Evolutionary conservation across 1,140 invertebrate species (phyloP).

Genomic region (Zaprionus taronus): DNA sequence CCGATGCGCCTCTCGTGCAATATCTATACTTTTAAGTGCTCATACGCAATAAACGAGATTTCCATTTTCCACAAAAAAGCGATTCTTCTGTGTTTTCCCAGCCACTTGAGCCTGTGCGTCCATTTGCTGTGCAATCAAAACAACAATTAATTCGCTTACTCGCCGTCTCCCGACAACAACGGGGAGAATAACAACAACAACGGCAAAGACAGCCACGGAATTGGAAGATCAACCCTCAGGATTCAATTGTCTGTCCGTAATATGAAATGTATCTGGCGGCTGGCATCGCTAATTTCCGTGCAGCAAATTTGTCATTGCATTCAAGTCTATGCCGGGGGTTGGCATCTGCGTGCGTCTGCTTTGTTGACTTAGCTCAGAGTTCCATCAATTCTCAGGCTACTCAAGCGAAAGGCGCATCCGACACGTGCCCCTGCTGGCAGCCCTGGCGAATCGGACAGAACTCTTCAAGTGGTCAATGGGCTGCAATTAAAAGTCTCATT

Average conservation of each 20-base stretch:
- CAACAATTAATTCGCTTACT: slow-evolving; percentile 79
- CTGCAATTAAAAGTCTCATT: slow-evolving; percentile 80
- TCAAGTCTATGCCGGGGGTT: slow-evolving; percentile 17
- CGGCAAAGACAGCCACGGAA: slow-evolving; percentile 17
- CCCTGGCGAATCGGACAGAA: slow-evolving; percentile 55
- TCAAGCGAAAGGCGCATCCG: slow-evolving; percentile 76
- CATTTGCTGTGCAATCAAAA: slow-evolving; percentile 74
- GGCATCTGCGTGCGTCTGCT: slow-evolving; percentile 33
- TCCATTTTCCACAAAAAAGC: slow-evolving; percentile 52
- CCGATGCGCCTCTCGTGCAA: slow-evolving; percentile 51
- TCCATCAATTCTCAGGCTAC: slow-evolving; percentile 69
- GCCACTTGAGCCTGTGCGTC: slow-evolving; percentile 50
- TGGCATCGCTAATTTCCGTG: slow-evolving; percentile 79
- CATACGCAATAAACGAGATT: slow-evolving; percentile 58
- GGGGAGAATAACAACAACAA: slow-evolving; percentile 1
- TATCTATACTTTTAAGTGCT: slow-evolving; percentile 35
- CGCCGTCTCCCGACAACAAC: slow-evolving; percentile 32
- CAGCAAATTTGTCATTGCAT: slow-evolving; percentile 77
- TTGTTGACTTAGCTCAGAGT: slow-evolving; percentile 41
- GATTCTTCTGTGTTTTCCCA: slow-evolving; percentile 51
- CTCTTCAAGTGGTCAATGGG: slow-evolving; percentile 77
- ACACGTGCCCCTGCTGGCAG: slow-evolving; percentile 60
- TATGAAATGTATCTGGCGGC: slow-evolving; percentile 77
- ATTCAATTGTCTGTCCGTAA: slow-evolving; percentile 79
- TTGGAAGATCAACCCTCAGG: slow-evolving; percentile 56